phyloP scores from a whole-genome alignment of 1,140 invertebrate species.

The Brachionus rotundiformis region DNA sequence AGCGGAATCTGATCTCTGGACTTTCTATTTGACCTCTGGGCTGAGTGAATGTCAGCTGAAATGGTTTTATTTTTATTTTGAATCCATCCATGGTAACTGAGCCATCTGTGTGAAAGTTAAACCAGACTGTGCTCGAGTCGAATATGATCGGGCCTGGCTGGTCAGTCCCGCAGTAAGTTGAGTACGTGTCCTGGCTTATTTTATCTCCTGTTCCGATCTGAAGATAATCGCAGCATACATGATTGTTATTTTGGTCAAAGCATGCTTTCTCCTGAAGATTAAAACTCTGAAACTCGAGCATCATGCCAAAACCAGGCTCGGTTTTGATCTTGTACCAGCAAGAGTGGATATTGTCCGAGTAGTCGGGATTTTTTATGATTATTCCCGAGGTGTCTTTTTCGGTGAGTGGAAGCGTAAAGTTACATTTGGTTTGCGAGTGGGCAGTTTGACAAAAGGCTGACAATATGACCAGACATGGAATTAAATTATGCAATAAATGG shows the following conservation, averaged over 20 bases:
- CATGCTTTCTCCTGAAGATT: slow-evolving; percentile 37
- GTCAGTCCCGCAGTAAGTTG: not conserved
- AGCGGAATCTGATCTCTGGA: not conserved
- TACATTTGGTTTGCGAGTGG: slow-evolving; percentile 25
- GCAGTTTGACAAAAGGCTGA: not conserved
- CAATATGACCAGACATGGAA: not conserved
- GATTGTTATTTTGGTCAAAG: not conserved
- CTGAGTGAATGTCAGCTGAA: slow-evolving; percentile 4
- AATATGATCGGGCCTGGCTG: slow-evolving; percentile 1
- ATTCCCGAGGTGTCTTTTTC: slow-evolving; percentile 6
- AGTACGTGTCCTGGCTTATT: not conserved
- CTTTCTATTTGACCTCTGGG: slow-evolving; percentile 6
- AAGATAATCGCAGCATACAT: slow-evolving; percentile 36
- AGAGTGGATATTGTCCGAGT: not conserved
- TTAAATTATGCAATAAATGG: not conserved
- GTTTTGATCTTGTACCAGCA: slow-evolving; percentile 37
- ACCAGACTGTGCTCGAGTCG: slow-evolving; percentile 6
- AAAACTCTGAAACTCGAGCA: slow-evolving; percentile 19
- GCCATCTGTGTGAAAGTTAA: slow-evolving; percentile 47
- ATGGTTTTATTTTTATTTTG: slow-evolving; percentile 14
- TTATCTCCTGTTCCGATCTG: slow-evolving; percentile 18
- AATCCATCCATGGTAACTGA: slow-evolving; percentile 6
- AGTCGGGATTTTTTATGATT: slow-evolving; percentile 16
- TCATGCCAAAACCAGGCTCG: slow-evolving; percentile 17
- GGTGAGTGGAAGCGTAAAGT: not conserved